Percentiles rank a stretch among this genome's conserved stretches.
phyloP scores from a whole-genome alignment of 2,113 vertebrate species.

The Todiramphus chloris region DNA sequence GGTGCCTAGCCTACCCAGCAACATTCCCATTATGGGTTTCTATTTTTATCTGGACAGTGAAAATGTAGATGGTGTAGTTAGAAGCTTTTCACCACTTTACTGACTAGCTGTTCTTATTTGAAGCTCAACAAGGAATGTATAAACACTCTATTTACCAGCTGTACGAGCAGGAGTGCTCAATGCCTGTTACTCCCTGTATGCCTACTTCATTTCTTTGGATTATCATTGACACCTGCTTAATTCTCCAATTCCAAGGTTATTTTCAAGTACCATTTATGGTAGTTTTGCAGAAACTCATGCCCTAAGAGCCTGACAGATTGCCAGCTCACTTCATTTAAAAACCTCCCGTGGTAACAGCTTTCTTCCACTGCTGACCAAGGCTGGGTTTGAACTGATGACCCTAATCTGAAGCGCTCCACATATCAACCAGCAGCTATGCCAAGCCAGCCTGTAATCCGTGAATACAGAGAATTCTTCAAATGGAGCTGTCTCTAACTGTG shows the following conservation, averaged over 20 bases:
- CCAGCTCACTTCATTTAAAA: slow-evolving; percentile 26
- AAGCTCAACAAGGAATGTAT: not conserved
- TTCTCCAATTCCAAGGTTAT: slow-evolving; percentile 9
- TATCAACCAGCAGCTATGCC: not conserved
- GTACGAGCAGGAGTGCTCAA: not conserved
- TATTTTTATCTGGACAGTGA: not conserved
- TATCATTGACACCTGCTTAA: slow-evolving; percentile 21
- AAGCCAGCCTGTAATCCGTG: not conserved
- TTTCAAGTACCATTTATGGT: not conserved
- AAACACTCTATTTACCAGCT: slow-evolving; percentile 18
- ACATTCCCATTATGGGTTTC: not conserved
- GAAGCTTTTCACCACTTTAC: not conserved
- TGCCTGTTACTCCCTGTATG: not conserved
- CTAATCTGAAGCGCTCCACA: not conserved
- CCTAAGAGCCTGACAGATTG: slow-evolving; percentile 7
- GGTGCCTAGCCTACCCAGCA: not conserved
- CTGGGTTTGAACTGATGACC: not conserved
- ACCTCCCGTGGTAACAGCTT: not conserved
- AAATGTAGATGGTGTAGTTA: not conserved
- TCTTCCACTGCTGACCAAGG: not conserved
- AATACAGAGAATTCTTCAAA: not conserved
- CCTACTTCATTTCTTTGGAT: not conserved
- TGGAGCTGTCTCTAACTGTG: not conserved
- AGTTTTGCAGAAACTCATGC: slow-evolving; percentile 4
- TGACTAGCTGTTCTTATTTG: not conserved